These are phyloP conservation scores for Argyra leucocephala DNA, from an alignment of 2,888 invertebrate species.

Conservation along the genomic window DNA sequence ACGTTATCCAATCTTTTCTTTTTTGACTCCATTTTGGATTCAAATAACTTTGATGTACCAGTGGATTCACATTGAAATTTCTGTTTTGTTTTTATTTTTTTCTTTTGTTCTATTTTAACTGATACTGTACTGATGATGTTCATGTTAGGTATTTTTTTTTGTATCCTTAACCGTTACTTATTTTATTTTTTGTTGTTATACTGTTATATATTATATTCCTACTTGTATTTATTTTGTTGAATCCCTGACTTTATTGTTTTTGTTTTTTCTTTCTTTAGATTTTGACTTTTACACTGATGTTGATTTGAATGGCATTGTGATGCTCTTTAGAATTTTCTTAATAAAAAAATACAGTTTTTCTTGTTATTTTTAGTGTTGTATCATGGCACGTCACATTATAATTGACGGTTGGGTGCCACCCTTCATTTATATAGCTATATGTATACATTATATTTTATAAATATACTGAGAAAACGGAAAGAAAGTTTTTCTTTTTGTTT, in stretches of 20 bases:
- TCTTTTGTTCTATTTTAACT: too few species aligned
- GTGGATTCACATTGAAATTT: not conserved
- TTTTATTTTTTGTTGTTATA: not conserved
- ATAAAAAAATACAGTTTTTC: not conserved
- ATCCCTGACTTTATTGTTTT: not conserved
- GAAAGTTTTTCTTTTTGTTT: too few species aligned
- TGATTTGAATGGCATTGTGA: not conserved
- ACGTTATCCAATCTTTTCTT: not conserved
- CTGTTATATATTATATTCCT: not conserved
- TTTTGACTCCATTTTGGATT: constrained; percentile 2
- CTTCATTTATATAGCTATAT: not conserved
- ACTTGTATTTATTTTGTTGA: not conserved
- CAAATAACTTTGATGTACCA: not conserved
- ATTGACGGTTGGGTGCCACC: not conserved
- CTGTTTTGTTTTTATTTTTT: not conserved
- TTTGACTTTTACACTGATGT: not conserved
- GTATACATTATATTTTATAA: too few species aligned
- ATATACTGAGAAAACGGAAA: too few species aligned
- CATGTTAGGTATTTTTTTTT: not conserved
- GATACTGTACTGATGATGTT: too few species aligned
- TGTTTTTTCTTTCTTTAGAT: too few species aligned
- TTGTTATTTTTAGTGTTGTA: not conserved
- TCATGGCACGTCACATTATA: not conserved
- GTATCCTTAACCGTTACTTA: not conserved
- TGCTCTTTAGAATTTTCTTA: not conserved